These are phyloP conservation scores for Rhizomys pruinosus DNA, from an alignment of 2,113 vertebrate species.

Conservation along the genomic window DNA sequence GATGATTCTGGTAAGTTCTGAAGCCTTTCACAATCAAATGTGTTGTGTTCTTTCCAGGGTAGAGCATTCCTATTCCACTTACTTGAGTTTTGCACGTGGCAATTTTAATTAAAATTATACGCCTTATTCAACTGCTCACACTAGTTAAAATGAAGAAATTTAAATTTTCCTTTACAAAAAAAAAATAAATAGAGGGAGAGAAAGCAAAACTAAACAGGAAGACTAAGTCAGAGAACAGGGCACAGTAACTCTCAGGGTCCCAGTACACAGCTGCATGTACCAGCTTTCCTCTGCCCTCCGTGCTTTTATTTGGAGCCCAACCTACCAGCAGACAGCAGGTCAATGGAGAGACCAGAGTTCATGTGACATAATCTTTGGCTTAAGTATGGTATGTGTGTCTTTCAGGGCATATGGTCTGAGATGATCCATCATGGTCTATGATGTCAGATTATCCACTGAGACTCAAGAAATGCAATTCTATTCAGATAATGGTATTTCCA, in stretches of 20 bases:
- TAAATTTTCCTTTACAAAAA: conserved; percentile 55
- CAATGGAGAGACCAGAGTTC: background rate
- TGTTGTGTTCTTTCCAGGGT: background rate
- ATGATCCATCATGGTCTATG: conserved; percentile 67
- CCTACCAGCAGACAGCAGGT: conserved; percentile 15
- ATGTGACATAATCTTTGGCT: conserved; percentile 74
- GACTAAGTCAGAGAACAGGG: background rate
- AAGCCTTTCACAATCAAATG: background rate
- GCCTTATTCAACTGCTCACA: conserved; percentile 24
- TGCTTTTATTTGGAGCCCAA: conserved; percentile 34
- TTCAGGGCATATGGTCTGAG: conserved; percentile 65
- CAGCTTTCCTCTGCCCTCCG: conserved; percentile 33
- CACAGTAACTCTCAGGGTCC: background rate
- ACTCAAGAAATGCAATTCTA: conserved; percentile 67
- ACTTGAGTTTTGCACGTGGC: background rate
- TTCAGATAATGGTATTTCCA: conserved; percentile 77
- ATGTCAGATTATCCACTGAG: conserved; percentile 68
- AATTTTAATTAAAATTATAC: conserved; percentile 58
- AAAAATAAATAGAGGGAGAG: background rate
- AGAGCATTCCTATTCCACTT: background rate
- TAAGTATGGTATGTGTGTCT: conserved; percentile 66
- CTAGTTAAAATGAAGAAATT: conserved; percentile 31
- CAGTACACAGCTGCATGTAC: background rate
- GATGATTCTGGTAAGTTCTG: background rate
- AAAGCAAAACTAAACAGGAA: background rate